Evolutionary conservation across 2,888 invertebrate genomes (phyloP), one percentile per base, ranked within the genome.

Genomic region (Trimorus sp.): DNA sequence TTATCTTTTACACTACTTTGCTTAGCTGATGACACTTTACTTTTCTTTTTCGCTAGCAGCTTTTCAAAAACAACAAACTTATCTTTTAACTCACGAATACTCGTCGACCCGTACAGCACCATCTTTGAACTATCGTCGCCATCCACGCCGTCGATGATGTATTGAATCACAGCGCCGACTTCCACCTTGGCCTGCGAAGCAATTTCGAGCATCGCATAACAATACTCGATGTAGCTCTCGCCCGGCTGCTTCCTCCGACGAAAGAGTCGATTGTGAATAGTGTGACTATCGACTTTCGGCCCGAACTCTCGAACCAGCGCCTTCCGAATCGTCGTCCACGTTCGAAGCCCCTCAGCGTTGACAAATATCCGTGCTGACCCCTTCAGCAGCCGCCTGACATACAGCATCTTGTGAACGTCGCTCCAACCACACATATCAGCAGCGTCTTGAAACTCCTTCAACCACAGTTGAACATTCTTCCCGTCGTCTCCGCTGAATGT

Each of bases 141-240:
- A 9, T 60, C 70, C 5, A 85, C 69, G 0, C 84, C 85, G n/a
- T 85, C 40, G 40, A 40, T 40, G 8, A 40, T 40, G 40, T 40
- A 40, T 11, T 40, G 40, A 6, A 40, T 40, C 1, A 85, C 7
- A 0, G 84, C 78, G 8, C 78, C 77, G 42, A 83, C 78, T 42
- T 85, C 84, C 5, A 86, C n/a, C 8, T 77, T 6, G 0, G 79
- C 83, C 62, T 84, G 66, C 4, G 74, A 76, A 1, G 83, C 84
- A 7, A 84, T 85, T 12, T 77, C 79, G 12, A 76, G 63, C 85
- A 86, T 86, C 0, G 68, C 77, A 1, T 83, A 82, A 2, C 83
- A 59, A 38, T 85, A 86, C 14, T 85, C 79, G n/a, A 62, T 37
- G n/a, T 65, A 62, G 9, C 40, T 85, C 68, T 85, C 84, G 48